Base-by-base conservation (phyloP, 2,888 invertebrate species). In the Elegia similella region DNA sequence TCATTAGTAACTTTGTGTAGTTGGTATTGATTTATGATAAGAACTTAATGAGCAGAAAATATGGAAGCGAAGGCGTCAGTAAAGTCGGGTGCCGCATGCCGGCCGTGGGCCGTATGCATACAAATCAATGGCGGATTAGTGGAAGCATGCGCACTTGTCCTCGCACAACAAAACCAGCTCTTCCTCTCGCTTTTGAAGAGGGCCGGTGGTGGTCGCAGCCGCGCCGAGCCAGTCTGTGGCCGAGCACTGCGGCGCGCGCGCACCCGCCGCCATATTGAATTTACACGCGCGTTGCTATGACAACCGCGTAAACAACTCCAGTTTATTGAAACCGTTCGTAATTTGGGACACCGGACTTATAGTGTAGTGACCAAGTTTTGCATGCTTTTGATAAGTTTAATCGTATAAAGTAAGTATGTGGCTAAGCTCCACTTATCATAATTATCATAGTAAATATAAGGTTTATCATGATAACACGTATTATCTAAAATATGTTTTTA, bases 181-280 rank as follows among this genome's bases (percentile, higher is more conserved):
- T 82, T 87, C 88, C 88, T 88, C 88, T 89, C 89, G 87, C 86
- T 83, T 82, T 84, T 68, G 81, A 76, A 78, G 79, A 76, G 73
- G 63, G 68, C 77, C 72, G 78, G 84, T 78, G 85, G 86, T 84
- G 86, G 86, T 78, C 75, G 82, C 64, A 69, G 75, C 73, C 75
- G 73, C 34, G 75, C 66, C 74, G 76, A 76, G 81, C 81, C 90
- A 89, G 90, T 90, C 82, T 74, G 86, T 80, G 82, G 72, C 73
- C 71, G 84, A 75, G 77, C 84, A 78, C 78, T 73, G 86, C 76
- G 76, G 80, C 82, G 87, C 80, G 83, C 84, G 86, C 88, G 86
- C 86, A 82, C 75, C 79, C 76, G 75, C 74, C 87, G 87, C 85
- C 83, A 84, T 87, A 76, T 86, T 88, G 79, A 69, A 74, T 76